Evolutionary conservation across 2,113 vertebrate genomes (phyloP).

Genomic region (Lamprotornis superbus): DNA sequence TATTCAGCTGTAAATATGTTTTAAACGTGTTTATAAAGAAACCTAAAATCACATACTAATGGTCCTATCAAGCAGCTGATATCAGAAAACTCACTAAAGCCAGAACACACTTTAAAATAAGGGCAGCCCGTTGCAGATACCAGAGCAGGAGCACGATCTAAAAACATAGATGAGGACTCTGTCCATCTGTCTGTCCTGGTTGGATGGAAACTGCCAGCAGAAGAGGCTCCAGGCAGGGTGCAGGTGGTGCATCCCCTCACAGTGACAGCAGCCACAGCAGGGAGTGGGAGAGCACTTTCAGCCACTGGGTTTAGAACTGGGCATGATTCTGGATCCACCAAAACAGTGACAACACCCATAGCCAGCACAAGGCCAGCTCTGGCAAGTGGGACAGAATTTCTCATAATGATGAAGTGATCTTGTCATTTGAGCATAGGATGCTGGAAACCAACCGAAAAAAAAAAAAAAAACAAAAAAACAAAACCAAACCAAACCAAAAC

Average conservation of each 20-base stretch:
- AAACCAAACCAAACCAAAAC: not conserved
- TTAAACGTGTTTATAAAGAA: not conserved
- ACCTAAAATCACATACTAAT: not conserved
- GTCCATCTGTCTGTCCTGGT: not conserved
- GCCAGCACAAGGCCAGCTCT: not conserved
- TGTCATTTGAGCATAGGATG: not conserved
- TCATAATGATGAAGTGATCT: fast-evolving
- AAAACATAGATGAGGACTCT: not conserved
- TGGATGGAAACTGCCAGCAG: not conserved
- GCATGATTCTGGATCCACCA: not conserved
- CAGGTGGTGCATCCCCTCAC: not conserved
- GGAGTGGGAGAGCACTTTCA: not conserved
- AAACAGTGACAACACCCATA: not conserved
- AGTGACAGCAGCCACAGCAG: not conserved
- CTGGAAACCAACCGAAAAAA: not conserved
- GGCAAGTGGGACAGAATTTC: not conserved
- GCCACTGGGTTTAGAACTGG: not conserved
- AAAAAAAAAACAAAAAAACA: not conserved
- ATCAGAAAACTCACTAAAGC: not conserved
- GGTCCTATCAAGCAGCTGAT: not conserved
- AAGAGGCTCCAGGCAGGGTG: not conserved
- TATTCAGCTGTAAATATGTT: not conserved
- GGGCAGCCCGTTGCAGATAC: not conserved
- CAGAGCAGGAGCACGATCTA: not conserved
- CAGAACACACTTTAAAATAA: not conserved